These are phyloP conservation scores for Drosophila nebulosa DNA, from an alignment of 1,140 invertebrate species.

Conservation along the genomic window DNA sequence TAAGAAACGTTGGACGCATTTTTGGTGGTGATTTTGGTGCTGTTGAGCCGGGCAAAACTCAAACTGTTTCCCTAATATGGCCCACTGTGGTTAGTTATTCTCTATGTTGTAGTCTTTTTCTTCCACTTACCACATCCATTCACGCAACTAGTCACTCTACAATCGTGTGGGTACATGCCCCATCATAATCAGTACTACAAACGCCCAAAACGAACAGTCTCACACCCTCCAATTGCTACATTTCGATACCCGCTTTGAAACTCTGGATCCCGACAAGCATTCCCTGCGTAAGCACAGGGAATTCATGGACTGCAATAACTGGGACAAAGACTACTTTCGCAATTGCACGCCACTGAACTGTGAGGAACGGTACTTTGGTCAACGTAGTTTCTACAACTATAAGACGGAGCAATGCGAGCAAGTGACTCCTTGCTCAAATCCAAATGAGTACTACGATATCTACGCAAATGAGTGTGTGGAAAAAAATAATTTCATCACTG, in stretches of 20 bases:
- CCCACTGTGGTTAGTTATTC: slow-evolving; percentile 61
- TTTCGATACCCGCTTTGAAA: slow-evolving; percentile 68
- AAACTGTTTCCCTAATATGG: slow-evolving; percentile 64
- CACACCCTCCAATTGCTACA: slow-evolving; percentile 37
- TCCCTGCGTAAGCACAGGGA: slow-evolving; percentile 38
- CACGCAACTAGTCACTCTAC: slow-evolving; percentile 54
- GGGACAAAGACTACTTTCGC: slow-evolving; percentile 64
- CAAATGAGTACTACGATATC: slow-evolving; percentile 47
- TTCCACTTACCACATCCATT: not conserved
- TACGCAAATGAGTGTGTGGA: slow-evolving; percentile 58
- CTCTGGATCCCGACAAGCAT: slow-evolving; percentile 48
- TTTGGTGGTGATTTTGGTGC: slow-evolving; percentile 62
- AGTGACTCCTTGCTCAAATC: slow-evolving; percentile 9
- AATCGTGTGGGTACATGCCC: slow-evolving; percentile 73
- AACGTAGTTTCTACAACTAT: slow-evolving; percentile 62
- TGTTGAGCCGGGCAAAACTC: slow-evolving; percentile 49
- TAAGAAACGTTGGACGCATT: slow-evolving; percentile 38
- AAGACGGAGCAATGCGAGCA: slow-evolving; percentile 48
- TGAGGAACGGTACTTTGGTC: slow-evolving; percentile 72
- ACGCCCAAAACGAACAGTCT: slow-evolving; percentile 25
- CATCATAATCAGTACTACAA: slow-evolving; percentile 42
- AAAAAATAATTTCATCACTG: slow-evolving; percentile 37
- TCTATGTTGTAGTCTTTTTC: too few species aligned
- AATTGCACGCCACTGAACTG: slow-evolving; percentile 70
- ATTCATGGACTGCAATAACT: slow-evolving; percentile 60